Evolutionary conservation across 2,888 invertebrate genomes (phyloP).

Genomic region (Elmis aenea): DNA sequence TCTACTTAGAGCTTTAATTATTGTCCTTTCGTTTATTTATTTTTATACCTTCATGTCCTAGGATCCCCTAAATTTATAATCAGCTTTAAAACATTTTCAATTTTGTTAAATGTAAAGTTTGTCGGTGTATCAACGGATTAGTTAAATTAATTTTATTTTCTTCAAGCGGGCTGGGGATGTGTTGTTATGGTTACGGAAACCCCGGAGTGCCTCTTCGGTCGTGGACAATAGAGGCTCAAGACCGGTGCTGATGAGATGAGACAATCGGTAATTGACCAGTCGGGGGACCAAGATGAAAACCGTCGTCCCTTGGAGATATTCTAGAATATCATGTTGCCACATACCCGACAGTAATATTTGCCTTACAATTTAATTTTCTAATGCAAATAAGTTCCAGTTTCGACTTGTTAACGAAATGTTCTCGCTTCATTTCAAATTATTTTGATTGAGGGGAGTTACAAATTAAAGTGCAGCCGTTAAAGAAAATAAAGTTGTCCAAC

Average conservation of each 20-base stretch:
- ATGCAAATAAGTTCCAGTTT: too few relatives aligned
- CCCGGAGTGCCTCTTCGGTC: slow-evolving; percentile 18
- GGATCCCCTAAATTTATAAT: slow-evolving; percentile 19
- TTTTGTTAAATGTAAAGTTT: slow-evolving; percentile 26
- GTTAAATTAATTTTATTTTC: slow-evolving; percentile 37
- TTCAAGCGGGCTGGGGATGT: slow-evolving; percentile 25
- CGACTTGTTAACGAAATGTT: too few relatives aligned
- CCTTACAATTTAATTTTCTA: too few relatives aligned
- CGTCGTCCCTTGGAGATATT: not conserved
- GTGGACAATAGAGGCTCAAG: slow-evolving; percentile 32
- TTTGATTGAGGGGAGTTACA: too few relatives aligned
- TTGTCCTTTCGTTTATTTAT: too few relatives aligned
- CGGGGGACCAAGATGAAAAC: slow-evolving; percentile 19
- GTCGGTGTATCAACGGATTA: slow-evolving; percentile 28
- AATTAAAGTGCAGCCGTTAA: too few relatives aligned
- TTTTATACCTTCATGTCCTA: too few relatives aligned
- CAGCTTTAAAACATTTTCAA: slow-evolving; percentile 27
- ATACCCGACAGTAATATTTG: too few relatives aligned
- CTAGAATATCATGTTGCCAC: not conserved
- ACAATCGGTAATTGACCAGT: slow-evolving; percentile 39
- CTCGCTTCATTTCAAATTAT: too few relatives aligned
- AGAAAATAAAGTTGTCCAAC: too few relatives aligned
- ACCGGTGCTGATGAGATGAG: slow-evolving; percentile 31
- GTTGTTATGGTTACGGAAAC: slow-evolving; percentile 37
- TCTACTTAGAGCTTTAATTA: too few relatives aligned